phyloP scores from a whole-genome alignment of 2,888 invertebrate species.

The Adineta ricciae region DNA sequence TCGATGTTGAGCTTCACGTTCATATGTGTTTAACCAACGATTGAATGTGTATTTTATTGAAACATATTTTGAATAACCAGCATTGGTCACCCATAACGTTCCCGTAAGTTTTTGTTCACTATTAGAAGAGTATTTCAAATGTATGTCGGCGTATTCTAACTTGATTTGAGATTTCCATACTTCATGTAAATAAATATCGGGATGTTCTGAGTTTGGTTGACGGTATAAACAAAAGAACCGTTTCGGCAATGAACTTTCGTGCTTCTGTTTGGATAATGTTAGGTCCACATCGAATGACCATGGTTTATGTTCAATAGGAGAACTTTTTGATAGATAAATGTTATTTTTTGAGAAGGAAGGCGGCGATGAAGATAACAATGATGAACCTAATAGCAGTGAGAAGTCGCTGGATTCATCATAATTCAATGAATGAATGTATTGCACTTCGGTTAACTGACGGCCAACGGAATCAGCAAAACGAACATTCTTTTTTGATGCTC shows the following conservation, averaged over 20 bases:
- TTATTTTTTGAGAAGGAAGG: not conserved
- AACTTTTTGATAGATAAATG: not conserved
- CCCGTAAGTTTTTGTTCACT: not conserved
- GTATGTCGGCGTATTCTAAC: slow-evolving; percentile 20
- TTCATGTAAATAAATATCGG: slow-evolving; percentile 12
- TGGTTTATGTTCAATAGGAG: not conserved
- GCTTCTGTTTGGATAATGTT: too few relatives aligned
- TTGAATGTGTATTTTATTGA: slow-evolving; percentile 19
- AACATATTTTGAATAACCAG: not conserved
- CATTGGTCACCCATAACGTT: not conserved
- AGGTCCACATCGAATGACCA: not conserved
- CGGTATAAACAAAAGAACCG: not conserved
- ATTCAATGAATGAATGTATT: not conserved
- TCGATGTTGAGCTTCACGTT: not conserved
- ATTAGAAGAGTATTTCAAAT: not conserved
- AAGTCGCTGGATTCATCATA: not conserved
- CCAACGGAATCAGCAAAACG: slow-evolving; percentile 6
- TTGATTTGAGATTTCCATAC: slow-evolving; percentile 13
- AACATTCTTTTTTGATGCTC: not conserved
- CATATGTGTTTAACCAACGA: slow-evolving; percentile 2
- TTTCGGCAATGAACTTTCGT: not conserved
- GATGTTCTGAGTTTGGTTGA: not conserved
- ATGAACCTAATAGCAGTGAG: not conserved
- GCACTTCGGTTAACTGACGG: not conserved
- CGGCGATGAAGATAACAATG: not conserved